Evolutionary conservation across 2,888 invertebrate species (phyloP).

Genomic region (Melanostoma mellinum): DNA sequence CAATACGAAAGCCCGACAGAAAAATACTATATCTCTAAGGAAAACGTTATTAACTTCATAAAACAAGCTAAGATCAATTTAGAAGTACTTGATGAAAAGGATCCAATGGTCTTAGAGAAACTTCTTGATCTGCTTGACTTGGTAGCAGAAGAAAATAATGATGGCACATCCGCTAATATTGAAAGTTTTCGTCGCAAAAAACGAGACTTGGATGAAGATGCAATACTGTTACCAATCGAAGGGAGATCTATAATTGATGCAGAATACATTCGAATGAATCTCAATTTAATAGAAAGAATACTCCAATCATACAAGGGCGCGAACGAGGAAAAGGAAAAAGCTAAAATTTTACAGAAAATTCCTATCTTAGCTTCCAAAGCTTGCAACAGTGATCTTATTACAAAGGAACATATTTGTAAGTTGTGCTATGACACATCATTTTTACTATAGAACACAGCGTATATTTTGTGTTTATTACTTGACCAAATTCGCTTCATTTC

Average conservation of each 20-base stretch:
- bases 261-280: constrained; percentile 56
- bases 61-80: constrained; percentile 58
- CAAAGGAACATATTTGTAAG: constrained; percentile 64
- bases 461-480: neutral
- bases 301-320: constrained; percentile 48
- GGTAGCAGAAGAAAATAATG: constrained; percentile 45
- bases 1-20: constrained; percentile 65
- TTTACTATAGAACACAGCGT: neutral
- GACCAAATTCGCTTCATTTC: too few species aligned
- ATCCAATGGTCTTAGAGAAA: constrained; percentile 47
- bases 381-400: constrained; percentile 66
- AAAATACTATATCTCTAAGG: constrained; percentile 64
- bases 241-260: constrained; percentile 64
- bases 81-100: constrained; percentile 46
- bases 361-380: constrained; percentile 56
- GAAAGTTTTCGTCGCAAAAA: constrained; percentile 50
- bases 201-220: constrained; percentile 29
- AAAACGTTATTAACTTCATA: constrained; percentile 59
- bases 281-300: constrained; percentile 57
- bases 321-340: constrained; percentile 49
- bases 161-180: constrained; percentile 4
- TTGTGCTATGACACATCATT: neutral
- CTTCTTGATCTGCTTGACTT: constrained; percentile 63
- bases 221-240: constrained; percentile 43
- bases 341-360: constrained; percentile 56